Conservation (phyloP, 2,113 vertebrate genomes). For the Heloderma charlesbogerti region DNA sequence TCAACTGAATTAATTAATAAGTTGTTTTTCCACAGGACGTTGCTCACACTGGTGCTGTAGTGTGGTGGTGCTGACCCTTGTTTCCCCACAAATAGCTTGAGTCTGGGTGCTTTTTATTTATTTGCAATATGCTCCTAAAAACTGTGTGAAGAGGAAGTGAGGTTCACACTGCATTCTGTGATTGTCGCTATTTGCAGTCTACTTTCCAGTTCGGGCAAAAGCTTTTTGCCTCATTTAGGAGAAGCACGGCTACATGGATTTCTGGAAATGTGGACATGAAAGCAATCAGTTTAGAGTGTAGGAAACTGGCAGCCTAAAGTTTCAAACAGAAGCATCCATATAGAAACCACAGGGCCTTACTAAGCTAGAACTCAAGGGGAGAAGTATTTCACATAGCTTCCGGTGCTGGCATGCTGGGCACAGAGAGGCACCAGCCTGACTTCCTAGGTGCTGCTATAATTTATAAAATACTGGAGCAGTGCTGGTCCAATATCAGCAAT, state of each 20-base stretch:
- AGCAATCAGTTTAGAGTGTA: background rate
- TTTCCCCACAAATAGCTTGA: background rate
- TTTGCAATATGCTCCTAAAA: background rate
- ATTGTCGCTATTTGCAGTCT: background rate
- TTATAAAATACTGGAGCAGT: too few species aligned
- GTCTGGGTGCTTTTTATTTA: background rate
- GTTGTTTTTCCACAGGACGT: too few species aligned
- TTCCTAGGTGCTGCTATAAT: background rate
- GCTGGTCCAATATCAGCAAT: background rate
- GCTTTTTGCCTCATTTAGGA: background rate
- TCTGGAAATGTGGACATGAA: background rate
- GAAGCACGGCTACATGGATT: background rate
- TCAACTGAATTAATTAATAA: background rate
- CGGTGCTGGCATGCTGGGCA: background rate
- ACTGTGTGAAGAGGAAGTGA: background rate
- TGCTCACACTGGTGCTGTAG: background rate
- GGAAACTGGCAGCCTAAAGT: background rate
- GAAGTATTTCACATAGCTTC: background rate
- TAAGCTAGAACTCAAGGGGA: background rate
- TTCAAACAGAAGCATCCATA: background rate
- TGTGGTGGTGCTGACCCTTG: background rate
- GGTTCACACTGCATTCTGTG: background rate
- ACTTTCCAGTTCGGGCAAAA: background rate
- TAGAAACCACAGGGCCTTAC: background rate
- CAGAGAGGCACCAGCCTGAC: background rate